phyloP scores from a whole-genome alignment of 2,888 invertebrate genomes.

The Lepidochrysops patricia region DNA sequence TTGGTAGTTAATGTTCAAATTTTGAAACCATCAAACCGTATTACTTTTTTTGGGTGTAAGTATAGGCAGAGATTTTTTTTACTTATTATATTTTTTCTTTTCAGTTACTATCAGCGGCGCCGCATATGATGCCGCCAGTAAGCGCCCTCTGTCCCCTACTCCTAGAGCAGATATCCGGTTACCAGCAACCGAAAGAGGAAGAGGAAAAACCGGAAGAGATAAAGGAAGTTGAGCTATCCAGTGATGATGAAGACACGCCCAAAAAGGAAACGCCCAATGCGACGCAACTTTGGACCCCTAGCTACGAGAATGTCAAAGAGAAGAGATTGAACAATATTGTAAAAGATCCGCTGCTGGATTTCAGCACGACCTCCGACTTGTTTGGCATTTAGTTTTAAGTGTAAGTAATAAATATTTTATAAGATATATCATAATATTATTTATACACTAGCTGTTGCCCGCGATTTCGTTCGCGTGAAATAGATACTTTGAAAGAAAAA shows the following conservation, averaged over 20 bases:
- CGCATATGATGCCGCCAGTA: conserved; percentile 64
- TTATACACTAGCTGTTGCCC: no score
- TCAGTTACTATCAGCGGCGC: conserved; percentile 57
- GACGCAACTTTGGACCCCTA: conserved; percentile 53
- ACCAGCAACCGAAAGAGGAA: conserved; percentile 33
- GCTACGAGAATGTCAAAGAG: conserved; percentile 61
- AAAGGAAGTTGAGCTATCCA: conserved; percentile 39
- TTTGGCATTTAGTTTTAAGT: conserved; percentile 36
- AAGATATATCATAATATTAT: background rate
- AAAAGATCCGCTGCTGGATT: conserved; percentile 45
- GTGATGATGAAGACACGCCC: conserved; percentile 46
- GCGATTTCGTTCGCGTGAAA: no score
- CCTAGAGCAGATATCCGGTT: conserved; percentile 54
- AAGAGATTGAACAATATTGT: conserved; percentile 56
- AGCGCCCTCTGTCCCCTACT: conserved; percentile 56
- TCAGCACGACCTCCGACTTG: conserved; percentile 39
- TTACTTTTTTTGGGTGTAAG: no score
- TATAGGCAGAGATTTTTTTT: no score
- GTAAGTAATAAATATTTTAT: conserved; percentile 19
- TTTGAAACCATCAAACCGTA: no score
- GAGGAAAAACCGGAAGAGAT: conserved; percentile 30
- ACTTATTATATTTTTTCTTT: conserved; percentile 31
- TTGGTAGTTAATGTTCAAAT: no score
- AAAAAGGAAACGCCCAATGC: conserved; percentile 36
- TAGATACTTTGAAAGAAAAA: no score